Evolutionary conservation across 1,140 invertebrate species (phyloP), one percentile per base, ranked within the genome.

Genomic region (Colletes latitarsis): DNA sequence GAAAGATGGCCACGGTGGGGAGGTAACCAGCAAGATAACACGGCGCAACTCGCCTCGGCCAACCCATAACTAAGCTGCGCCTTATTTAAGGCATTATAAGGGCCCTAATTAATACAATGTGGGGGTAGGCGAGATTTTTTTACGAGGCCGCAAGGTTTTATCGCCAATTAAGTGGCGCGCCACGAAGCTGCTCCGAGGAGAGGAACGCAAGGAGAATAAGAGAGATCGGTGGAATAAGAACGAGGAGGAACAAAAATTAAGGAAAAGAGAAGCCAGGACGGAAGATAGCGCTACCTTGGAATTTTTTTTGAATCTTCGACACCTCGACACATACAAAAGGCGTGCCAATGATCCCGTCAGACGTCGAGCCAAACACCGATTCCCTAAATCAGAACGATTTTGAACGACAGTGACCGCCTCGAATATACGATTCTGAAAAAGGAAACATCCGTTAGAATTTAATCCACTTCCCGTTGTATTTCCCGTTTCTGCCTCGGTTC

Each of bases 21-120:
- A 88, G 83, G 85, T 77, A 90, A 88, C 89, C 86, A 89, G 85
- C 82, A 81, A 91, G 90, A 91, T 90, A 91, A 91, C 89, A 91
- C 89, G 82, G 88, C 84, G 88, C 89, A 89, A 89, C 87, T 85
- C 83, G 84, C 84, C 83, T 89, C 88, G 89, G 75, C 88, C 87
- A 90, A 90, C 90, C 89, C 90, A 90, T 91, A 91, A 91, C 90
- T 91, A 91, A 88, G 84, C 87, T 89, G 87, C 85, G 89, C 89
- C 88, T 91, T 90, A 92, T 91, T 92, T 91, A 89, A 91, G 85
- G 86, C 84, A 92, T 92, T 92, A 92, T 90, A 90, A 91, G 88
- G 88, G 88, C 88, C 88, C 89, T 91, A 93, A 92, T 93, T 92
- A 93, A 92, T 92, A 92, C 90, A 93, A 92, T 92, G 91, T 93